Evolutionary conservation across 1,140 invertebrate genomes (phyloP), one percentile per base, ranked within the genome.

Genomic region (Apis florea): DNA sequence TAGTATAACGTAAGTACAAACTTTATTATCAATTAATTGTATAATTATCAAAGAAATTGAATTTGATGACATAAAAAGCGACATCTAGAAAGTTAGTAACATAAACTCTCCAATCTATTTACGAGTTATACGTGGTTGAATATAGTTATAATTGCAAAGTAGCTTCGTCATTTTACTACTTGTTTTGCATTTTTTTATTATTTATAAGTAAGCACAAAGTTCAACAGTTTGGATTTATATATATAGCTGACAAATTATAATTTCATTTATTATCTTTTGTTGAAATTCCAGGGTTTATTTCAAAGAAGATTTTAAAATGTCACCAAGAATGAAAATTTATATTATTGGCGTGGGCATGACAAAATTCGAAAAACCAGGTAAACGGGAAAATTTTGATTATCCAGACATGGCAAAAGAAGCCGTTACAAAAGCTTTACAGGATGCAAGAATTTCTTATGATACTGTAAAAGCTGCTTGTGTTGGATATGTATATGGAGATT

Each of bases 271-370:
- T 58, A 49, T 13, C 4, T 47, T 21, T 26, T 9, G 1, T 19
- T n/a, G 0, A 13, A 63, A 77, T 68, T 82, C 31, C 4, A 8
- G 0, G 26, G 31, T n/a, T 67, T 15, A 17, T 13, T 9, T 31
- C 0, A 12, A 15, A 63, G 6, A 13, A 47, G 13, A 15, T 2
- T 21, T 26, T 76, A 93, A 90, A 83, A 95, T 95, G 94, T 91
- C 90, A 11, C 76, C 69, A 12, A 94, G 91, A 83, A 88, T 83
- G 66, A 93, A 95, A 93, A 98, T 99, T 49, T 99, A 96, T 93
- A 98, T 99, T 76, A 95, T 99, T 85, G 98, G 98, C 82, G 98
- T 99, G 85, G 98, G 98, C 76, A 99, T 99, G 98, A 99, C 98
- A 40, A 99, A 97, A 94, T 98, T 98, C 94, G 96, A 96, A 86